Evolutionary conservation across 2,797 vertebrate genomes (phyloP), one percentile per base, ranked within the genome.

Genomic region (Steatocranus sp.): DNA sequence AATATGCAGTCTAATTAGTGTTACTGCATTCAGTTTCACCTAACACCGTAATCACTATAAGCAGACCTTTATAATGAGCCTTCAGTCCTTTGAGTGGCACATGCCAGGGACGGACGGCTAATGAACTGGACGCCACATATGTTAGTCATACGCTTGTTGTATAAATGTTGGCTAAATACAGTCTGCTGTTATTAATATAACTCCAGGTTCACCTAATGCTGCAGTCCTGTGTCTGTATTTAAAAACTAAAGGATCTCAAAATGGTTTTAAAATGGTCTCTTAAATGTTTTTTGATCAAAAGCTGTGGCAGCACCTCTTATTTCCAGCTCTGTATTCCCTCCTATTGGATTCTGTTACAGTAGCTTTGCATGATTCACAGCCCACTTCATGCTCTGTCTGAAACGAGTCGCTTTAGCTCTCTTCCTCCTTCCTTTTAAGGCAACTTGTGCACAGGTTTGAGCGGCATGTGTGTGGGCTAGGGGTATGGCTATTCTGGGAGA

Each of bases 61-160:
- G 25, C 18, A 53, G 41, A 58, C 32, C 61, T 79, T 32, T 30
- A 12, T 88, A 89, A 78, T 87, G 48, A 91, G 73, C 75, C 12
- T 7, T 15, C 4, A 1, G 14, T 41, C 56, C 2, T 27, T 12
- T 50, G 15, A 53, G 11, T 63, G 36, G 36, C 36, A 43, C 27
- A 78, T 74, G 17, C 27, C 58, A 53, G 0, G 41, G 18, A 66
- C 27, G 66, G 14, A 27, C 12, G 14, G 30, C 15, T 1, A 38
- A 77, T 75, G 7, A 78, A 9, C 7, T n/a, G 36, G 17, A 80
- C 2, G 3, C 41, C 18, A 41, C 27, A 7, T 8, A n/a, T 41
- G 81, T 82, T 5, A 8, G 14, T 63, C 5, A 78, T 18, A 84
- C 63, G 11, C 48, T 15, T 79, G 23, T 43, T 36, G 8, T 27